Percentiles rank a stretch among this genome's conserved stretches.
phyloP scores from a whole-genome alignment of 2,113 vertebrate species.

The Microtus richardsoni region DNA sequence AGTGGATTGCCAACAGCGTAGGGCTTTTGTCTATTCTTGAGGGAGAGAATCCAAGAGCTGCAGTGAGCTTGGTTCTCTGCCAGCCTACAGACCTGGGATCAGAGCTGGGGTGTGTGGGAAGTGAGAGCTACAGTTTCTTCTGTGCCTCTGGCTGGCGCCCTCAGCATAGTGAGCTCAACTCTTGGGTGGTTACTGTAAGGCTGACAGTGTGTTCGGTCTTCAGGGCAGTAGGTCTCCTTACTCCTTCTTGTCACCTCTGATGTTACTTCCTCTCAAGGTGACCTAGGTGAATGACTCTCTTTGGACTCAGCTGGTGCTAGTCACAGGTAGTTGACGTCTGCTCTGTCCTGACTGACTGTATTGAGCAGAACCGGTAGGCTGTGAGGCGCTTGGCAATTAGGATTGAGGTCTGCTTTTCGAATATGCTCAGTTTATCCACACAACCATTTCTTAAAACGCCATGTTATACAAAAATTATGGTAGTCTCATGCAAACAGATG shows the following conservation, averaged over 20 bases:
- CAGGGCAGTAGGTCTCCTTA: neutral
- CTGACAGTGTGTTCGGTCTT: neutral
- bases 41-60: neutral
- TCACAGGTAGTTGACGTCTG: neutral
- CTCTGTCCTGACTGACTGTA: neutral
- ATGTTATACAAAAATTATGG: neutral
- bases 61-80: neutral
- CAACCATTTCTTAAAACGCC: neutral
- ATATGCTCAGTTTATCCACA: neutral
- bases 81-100: neutral
- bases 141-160: neutral
- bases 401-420: neutral
- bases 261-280: neutral
- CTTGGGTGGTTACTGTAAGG: neutral
- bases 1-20: neutral
- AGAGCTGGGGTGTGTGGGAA: neutral
- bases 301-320: neutral
- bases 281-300: neutral
- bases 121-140: neutral
- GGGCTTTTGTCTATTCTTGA: neutral
- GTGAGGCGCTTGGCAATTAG: neutral
- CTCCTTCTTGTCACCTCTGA: neutral
- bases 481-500: neutral
- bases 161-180: too few relatives aligned
- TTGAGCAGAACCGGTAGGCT: neutral